A percentile compares a stretch with the other conserved stretches of the same genome.
phyloP scores from a whole-genome alignment of 2,113 vertebrate species.

The Thunnus thynnus region DNA sequence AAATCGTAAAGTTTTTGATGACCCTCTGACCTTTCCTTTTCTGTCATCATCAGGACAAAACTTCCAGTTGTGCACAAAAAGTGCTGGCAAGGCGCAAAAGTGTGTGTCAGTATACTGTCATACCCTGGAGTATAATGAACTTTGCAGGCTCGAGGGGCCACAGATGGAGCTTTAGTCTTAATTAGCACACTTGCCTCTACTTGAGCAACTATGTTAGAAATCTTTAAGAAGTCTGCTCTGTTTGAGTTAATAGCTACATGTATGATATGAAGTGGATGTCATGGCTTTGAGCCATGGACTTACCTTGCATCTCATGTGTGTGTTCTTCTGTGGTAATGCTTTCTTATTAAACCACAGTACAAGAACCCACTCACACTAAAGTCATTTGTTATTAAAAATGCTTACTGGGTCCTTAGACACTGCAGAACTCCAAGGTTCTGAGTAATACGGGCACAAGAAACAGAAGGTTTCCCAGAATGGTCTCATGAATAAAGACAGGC shows the following conservation, averaged over 20 bases:
- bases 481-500: conserved; percentile 33
- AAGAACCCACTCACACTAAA: neutral
- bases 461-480: conserved; percentile 38
- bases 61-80: too few species aligned
- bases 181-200: too few species aligned
- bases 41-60: too few species aligned
- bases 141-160: neutral
- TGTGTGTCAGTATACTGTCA: neutral
- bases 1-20: neutral
- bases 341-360: conserved; percentile 24
- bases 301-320: neutral
- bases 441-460: conserved; percentile 18
- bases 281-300: neutral
- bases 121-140: neutral
- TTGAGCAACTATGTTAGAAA: too few species aligned
- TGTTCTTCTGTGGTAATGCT: conserved; percentile 9
- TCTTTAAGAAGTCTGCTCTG: neutral
- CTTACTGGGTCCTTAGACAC: neutral
- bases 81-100: neutral
- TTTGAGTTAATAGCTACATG: too few species aligned
- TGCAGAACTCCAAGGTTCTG: conserved; percentile 43
- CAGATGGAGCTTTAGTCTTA: neutral
- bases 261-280: neutral
- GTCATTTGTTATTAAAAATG: conserved; percentile 18
- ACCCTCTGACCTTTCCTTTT: too few species aligned